phyloP scores from a whole-genome alignment of 2,888 invertebrate species.

The Drosophila anceps region DNA sequence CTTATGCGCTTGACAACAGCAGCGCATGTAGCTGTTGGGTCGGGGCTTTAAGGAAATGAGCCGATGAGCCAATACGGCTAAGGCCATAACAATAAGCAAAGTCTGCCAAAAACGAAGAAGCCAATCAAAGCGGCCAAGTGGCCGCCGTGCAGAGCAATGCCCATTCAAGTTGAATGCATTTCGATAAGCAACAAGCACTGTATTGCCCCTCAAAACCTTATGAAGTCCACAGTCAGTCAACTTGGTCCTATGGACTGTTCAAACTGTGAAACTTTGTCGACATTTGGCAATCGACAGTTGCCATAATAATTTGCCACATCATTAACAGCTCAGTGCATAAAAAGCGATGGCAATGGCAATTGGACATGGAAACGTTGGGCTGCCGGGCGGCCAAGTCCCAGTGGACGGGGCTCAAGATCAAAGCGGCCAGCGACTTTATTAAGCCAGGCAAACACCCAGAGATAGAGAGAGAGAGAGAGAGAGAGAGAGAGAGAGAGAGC shows the following conservation, averaged over 20 bases:
- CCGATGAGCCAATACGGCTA: slow-evolving; percentile 9
- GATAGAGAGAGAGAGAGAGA: neutral
- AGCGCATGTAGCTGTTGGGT: slow-evolving; percentile 1
- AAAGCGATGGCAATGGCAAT: slow-evolving; percentile 55
- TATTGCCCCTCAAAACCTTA: neutral
- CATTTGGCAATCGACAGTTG: slow-evolving; percentile 68
- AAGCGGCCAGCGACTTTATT: slow-evolving; percentile 69
- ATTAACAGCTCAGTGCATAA: slow-evolving; percentile 77
- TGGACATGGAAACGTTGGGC: slow-evolving; percentile 1
- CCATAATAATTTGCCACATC: slow-evolving; percentile 82
- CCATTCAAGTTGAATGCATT: slow-evolving; percentile 52
- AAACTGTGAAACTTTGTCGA: slow-evolving; percentile 37
- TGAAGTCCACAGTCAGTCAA: neutral
- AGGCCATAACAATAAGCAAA: slow-evolving; percentile 64
- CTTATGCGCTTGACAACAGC: slow-evolving; percentile 44
- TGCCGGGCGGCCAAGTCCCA: slow-evolving; percentile 21
- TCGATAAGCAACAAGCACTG: slow-evolving; percentile 12
- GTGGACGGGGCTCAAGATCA: slow-evolving; percentile 58
- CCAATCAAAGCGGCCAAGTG: slow-evolving; percentile 51
- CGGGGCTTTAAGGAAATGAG: slow-evolving; percentile 18
- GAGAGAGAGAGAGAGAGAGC: too few species aligned
- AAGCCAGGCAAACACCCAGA: slow-evolving; percentile 40
- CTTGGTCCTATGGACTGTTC: neutral
- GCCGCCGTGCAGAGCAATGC: slow-evolving; percentile 45
- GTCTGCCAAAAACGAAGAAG: slow-evolving; percentile 13